A percentile compares a stretch with the other conserved stretches of the same genome.
Conservation (phyloP, 2,797 vertebrate species). For the Sparidentex hasta region DNA sequence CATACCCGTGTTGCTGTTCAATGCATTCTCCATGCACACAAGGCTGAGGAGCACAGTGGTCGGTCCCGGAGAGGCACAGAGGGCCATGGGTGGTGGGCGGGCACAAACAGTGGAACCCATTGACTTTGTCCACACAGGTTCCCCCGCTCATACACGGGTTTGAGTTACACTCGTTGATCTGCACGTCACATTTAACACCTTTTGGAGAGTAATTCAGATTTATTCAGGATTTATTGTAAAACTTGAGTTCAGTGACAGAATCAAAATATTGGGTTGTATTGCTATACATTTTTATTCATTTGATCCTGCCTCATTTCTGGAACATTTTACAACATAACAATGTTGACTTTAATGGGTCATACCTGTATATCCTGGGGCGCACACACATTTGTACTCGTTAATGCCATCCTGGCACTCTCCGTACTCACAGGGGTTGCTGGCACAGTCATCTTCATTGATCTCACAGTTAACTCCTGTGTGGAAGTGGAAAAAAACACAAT, state of each 20-base stretch:
- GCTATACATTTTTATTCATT: background rate
- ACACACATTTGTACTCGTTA: constrained; percentile 93
- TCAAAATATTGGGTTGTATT: background rate
- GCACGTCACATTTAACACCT: constrained; percentile 90
- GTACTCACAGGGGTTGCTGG: constrained; percentile 90
- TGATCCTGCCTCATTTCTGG: background rate
- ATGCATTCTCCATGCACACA: constrained; percentile 91
- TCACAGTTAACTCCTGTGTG: constrained; percentile 92
- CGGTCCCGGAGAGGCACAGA: constrained; percentile 90
- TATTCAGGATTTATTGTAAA: background rate
- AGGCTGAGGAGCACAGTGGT: constrained; percentile 90
- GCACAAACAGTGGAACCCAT: constrained; percentile 90
- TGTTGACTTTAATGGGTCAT: constrained; percentile 31
- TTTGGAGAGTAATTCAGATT: constrained; percentile 16
- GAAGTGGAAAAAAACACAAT: constrained; percentile 4
- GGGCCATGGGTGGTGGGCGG: constrained; percentile 90
- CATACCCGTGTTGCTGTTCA: constrained; percentile 88
- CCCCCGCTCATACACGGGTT: constrained; percentile 93
- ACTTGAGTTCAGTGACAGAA: background rate
- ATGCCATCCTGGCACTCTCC: constrained; percentile 93
- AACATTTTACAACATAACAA: background rate
- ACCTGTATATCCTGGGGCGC: constrained; percentile 94
- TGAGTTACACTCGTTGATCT: constrained; percentile 93
- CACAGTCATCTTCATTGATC: constrained; percentile 94
- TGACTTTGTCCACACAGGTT: constrained; percentile 89